These are phyloP conservation scores for Synergus gifuensis DNA, from an alignment of 2,888 invertebrate species.

Conservation along the genomic window DNA sequence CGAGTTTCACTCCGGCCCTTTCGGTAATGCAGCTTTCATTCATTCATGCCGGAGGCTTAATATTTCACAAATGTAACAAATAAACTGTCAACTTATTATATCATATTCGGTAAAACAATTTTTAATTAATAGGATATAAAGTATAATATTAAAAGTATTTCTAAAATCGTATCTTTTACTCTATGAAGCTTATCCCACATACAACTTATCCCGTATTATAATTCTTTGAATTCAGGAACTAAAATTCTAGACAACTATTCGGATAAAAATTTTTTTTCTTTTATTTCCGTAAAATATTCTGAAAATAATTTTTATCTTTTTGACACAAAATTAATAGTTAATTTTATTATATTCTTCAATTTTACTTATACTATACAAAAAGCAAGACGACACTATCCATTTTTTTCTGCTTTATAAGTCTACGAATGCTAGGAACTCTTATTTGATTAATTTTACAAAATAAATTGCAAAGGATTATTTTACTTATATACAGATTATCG, in stretches of 20 bases:
- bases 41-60: slow-evolving; percentile 34
- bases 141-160: background rate
- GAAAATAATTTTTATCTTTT: background rate
- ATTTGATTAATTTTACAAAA: too few species aligned
- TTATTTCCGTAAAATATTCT: background rate
- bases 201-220: background rate
- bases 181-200: background rate
- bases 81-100: slow-evolving; percentile 23
- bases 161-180: background rate
- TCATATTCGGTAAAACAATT: background rate
- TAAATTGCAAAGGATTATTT: too few species aligned
- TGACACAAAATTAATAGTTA: background rate
- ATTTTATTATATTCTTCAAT: background rate
- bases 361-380: too few species aligned
- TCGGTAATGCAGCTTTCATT: slow-evolving; percentile 30
- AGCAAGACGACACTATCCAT: too few species aligned
- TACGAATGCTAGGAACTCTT: too few species aligned
- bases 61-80: slow-evolving; percentile 40
- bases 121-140: background rate
- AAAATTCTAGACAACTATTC: background rate
- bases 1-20: slow-evolving; percentile 11
- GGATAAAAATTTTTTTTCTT: background rate
- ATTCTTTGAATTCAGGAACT: background rate
- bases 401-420: too few species aligned
- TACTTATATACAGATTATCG: background rate